Evolutionary conservation across 2,797 vertebrate genomes (phyloP), one percentile per base, ranked within the genome.

Genomic region (Perdix hodgsoniae): DNA sequence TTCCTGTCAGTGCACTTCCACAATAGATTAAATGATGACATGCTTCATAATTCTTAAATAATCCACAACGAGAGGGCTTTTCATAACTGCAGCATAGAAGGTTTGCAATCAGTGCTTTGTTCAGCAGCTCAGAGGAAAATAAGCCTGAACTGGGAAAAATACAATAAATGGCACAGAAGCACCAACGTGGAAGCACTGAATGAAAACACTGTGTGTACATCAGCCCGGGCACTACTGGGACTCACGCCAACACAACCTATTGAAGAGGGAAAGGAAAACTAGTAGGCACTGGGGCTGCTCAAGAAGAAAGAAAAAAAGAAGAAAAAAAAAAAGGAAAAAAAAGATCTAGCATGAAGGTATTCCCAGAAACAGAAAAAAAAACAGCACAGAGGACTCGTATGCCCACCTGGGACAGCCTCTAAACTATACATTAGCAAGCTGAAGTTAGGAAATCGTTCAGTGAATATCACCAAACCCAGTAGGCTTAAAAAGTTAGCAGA

Each of bases 11-110:
- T 40, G 69, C 47, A 35, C 35, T 63, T 73, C 40, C 60, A 27
- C 1, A 72, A 54, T 76, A 88, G 74, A 83, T 86, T 57, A 92
- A 91, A 90, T 21, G 45, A 95, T 78, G 75, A 17, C 54, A 63
- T 2, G 35, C 65, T 59, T 77, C 73, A 35, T 86, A 89, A 92
- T 71, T 93, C 83, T 83, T 37, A 50, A 2, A 27, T 40, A 69
- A 69, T 14, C 73, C 59, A 45, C 24, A 70, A 70, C 29, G 50
- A 83, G 73, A 39, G 69, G 29, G 47, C 69, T 75, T 77, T 89
- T 90, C 71, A 90, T 24, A 77, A 88, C 60, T 3, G 19, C 26
- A 75, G 39, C 42, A 63, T 1, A 4, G 50, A 61, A 33, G 50
- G 47, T 56, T 33, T 22, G 44, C 31, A 69, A 86, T 39, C 73